These are phyloP conservation scores for Lutjanus campechanus DNA, from an alignment of 2,797 vertebrate species.

Conservation along the genomic window DNA sequence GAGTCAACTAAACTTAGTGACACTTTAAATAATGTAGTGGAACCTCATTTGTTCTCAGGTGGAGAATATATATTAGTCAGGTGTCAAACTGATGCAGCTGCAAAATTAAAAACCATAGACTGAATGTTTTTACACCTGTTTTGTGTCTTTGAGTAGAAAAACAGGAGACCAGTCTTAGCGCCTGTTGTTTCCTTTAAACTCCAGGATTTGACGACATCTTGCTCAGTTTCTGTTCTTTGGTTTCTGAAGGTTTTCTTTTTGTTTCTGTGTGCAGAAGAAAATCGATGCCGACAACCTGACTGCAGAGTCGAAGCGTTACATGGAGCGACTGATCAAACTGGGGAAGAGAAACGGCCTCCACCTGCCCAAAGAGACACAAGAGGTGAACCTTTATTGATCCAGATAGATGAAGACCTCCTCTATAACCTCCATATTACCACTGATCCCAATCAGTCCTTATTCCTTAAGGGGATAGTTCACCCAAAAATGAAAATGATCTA, in stretches of 20 bases:
- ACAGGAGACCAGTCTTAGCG: too few relatives aligned
- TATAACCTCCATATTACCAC: too few relatives aligned
- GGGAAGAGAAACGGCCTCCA: conserved; percentile 94
- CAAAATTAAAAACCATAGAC: too few relatives aligned
- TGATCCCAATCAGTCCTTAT: too few relatives aligned
- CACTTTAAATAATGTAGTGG: too few relatives aligned
- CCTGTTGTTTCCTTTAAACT: too few relatives aligned
- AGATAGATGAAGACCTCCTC: not conserved
- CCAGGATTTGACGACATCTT: not conserved
- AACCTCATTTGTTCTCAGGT: too few relatives aligned
- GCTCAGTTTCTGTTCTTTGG: not conserved
- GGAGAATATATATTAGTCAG: too few relatives aligned
- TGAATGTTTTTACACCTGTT: not conserved
- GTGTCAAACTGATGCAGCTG: too few relatives aligned
- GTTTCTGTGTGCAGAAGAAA: conserved; percentile 84
- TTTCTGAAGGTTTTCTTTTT: not conserved
- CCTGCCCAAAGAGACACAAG: conserved; percentile 89
- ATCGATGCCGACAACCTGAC: conserved; percentile 76
- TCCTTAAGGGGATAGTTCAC: too few relatives aligned
- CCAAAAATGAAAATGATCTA: too few relatives aligned
- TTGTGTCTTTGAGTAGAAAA: not conserved
- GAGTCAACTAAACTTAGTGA: too few relatives aligned
- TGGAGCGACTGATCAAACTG: conserved; percentile 93
- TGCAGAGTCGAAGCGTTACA: conserved; percentile 89
- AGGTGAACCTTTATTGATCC: conserved; percentile 80